A percentile compares a stretch with the other conserved stretches of the same genome.
These are phyloP conservation scores for Temnothorax rugatulus DNA, from an alignment of 2,888 invertebrate species.

Conservation along the genomic window DNA sequence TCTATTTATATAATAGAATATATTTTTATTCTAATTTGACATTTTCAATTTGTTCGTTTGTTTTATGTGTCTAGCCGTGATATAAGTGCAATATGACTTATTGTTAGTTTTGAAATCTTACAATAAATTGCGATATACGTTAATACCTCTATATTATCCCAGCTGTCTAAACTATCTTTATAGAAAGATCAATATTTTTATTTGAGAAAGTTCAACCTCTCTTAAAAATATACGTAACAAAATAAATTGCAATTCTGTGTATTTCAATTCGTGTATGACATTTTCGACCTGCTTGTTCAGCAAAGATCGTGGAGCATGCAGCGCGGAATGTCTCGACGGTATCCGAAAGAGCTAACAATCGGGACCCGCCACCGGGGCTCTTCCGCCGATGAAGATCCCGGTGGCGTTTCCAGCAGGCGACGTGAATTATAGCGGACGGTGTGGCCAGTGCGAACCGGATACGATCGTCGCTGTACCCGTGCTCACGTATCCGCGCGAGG, in stretches of 20 bases:
- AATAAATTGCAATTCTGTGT: background rate
- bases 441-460: conserved; percentile 15
- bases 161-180: background rate
- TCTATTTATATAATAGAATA: background rate
- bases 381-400: conserved; percentile 26
- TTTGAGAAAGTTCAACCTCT: background rate
- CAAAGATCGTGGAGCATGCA: background rate
- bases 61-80: background rate
- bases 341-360: conserved; percentile 28
- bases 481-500: conserved; percentile 17
- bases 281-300: background rate
- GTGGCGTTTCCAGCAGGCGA: conserved; percentile 5
- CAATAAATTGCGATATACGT: background rate
- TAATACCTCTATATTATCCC: background rate
- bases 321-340: background rate
- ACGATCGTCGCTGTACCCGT: conserved; percentile 28
- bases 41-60: background rate
- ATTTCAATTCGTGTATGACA: background rate
- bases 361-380: background rate
- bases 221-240: conserved; percentile 3
- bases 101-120: background rate
- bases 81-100: background rate
- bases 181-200: background rate
- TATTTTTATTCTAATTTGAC: background rate
- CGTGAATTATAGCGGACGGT: conserved; percentile 33